Conservation (phyloP, 2,888 invertebrate genomes). For the Pristionchus arcanus region DNA sequence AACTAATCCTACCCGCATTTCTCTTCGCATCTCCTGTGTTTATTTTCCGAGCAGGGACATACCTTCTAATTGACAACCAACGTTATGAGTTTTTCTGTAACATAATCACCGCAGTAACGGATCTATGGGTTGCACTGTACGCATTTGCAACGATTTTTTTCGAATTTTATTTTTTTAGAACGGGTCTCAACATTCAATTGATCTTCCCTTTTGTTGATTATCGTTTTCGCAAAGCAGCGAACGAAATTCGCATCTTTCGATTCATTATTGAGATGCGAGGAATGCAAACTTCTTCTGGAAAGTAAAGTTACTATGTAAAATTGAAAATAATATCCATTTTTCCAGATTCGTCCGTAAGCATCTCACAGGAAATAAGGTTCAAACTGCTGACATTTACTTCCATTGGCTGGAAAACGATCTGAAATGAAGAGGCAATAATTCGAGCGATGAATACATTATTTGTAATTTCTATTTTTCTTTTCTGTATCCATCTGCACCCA, state of each 20-base stretch:
- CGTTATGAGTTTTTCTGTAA: not conserved
- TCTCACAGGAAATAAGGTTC: not conserved
- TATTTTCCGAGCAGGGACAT: not conserved
- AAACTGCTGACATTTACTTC: not conserved
- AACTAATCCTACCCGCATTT: not conserved
- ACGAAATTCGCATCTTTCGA: not conserved
- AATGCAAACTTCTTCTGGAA: not conserved
- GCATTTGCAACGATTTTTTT: not conserved
- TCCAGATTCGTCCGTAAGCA: not conserved
- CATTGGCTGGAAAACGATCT: slow-evolving; percentile 30
- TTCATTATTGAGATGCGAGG: not conserved
- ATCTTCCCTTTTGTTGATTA: not conserved
- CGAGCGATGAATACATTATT: not conserved
- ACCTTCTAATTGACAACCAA: not conserved
- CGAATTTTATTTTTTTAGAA: not conserved
- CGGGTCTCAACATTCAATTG: not conserved
- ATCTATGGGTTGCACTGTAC: not conserved
- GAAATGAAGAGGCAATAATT: not conserved
- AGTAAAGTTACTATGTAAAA: not conserved
- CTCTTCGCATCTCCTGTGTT: not conserved
- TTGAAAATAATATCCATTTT: not conserved
- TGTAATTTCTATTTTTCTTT: not conserved
- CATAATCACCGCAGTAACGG: not conserved
- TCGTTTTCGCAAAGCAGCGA: not conserved
- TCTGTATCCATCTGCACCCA: not conserved